phyloP scores from a whole-genome alignment of 2,797 vertebrate species.

The Acanthurus tractus region DNA sequence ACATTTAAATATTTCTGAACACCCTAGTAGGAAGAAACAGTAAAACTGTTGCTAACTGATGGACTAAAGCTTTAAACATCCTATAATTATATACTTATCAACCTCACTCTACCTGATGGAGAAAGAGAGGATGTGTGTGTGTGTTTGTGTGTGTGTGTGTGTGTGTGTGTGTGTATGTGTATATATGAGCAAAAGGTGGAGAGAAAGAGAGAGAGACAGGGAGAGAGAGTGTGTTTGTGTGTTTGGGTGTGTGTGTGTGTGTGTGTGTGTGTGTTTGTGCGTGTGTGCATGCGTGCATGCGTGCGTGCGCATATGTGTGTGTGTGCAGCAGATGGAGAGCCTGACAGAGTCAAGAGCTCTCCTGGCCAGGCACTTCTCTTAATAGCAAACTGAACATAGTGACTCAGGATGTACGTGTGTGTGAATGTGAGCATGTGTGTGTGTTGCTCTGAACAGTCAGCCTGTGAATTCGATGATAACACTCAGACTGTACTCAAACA shows the following conservation, averaged over 20 bases:
- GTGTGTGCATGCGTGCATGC: constrained; percentile 36
- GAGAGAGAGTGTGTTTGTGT: constrained; percentile 26
- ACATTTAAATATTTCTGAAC: constrained; percentile 24
- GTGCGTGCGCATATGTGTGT: constrained; percentile 38
- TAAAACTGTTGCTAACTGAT: constrained; percentile 54
- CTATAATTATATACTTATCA: constrained; percentile 74
- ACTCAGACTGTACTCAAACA: constrained; percentile 65
- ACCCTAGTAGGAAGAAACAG: constrained; percentile 14
- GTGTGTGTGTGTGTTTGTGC: constrained; percentile 46
- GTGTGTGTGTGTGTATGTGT: constrained; percentile 25
- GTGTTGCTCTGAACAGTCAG: constrained; percentile 26
- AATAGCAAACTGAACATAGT: constrained; percentile 67
- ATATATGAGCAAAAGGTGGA: constrained; percentile 63
- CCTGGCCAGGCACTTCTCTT: constrained; percentile 66
- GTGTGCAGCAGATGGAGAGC: constrained; percentile 72
- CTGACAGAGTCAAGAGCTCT: constrained; percentile 80
- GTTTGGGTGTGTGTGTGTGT: constrained; percentile 45
- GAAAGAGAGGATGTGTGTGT: not conserved
- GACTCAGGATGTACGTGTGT: constrained; percentile 26
- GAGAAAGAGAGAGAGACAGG: constrained; percentile 30
- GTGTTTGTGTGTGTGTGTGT: constrained; percentile 39
- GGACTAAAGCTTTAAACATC: constrained; percentile 62
- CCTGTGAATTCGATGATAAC: constrained; percentile 57
- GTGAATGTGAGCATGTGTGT: constrained; percentile 28
- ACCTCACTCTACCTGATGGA: constrained; percentile 52